Conservation (phyloP, 2,797 vertebrate genomes). For the Peromyscus eremicus region DNA sequence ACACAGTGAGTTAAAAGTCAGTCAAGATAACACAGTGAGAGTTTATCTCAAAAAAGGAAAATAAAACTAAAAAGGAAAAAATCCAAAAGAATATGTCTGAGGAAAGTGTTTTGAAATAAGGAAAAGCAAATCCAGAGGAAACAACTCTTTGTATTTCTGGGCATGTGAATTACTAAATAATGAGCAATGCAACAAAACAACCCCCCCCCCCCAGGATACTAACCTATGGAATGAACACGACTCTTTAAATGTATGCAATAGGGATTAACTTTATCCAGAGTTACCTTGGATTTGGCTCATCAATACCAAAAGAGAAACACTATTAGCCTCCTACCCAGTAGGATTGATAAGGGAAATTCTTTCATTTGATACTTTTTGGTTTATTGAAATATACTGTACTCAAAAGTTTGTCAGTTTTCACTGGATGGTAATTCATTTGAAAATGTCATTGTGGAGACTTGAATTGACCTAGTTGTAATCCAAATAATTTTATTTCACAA, state of each 20-base stretch:
- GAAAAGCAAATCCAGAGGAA: neutral
- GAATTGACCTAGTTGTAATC: neutral
- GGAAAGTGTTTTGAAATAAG: neutral
- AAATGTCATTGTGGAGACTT: conserved; percentile 19
- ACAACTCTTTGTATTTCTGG: neutral
- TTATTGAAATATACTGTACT: neutral
- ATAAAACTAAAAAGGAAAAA: neutral
- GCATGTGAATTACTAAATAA: neutral
- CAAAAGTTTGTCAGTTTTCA: neutral
- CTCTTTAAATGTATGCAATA: neutral
- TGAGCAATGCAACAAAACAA: neutral
- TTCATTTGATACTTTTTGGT: neutral
- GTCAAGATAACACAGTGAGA: neutral
- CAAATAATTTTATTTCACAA: neutral
- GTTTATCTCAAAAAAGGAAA: neutral
- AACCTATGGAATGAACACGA: neutral
- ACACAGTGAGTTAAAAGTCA: neutral
- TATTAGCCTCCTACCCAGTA: neutral
- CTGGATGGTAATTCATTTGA: neutral
- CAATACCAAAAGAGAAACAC: neutral
- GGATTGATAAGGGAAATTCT: neutral
- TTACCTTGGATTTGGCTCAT: neutral
- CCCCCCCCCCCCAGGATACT: neutral
- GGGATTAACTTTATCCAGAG: neutral
- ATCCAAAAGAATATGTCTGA: neutral